phyloP scores from a whole-genome alignment of 2,888 invertebrate genomes.

The Xylota sylvarum region DNA sequence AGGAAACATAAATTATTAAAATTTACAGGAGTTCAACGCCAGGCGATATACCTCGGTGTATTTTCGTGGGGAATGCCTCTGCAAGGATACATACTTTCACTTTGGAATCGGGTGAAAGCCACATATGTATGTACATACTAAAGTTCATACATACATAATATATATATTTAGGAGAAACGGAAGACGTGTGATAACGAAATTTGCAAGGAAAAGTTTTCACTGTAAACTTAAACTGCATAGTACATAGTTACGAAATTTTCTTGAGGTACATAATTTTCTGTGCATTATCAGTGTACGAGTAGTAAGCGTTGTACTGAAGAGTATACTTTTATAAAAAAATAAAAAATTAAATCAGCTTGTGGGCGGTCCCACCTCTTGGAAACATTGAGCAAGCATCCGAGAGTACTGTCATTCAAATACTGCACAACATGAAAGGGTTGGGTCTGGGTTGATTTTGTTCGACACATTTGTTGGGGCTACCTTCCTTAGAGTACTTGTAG shows the following conservation, averaged over 20 bases:
- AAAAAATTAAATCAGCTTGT: no score
- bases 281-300: no score
- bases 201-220: background rate
- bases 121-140: background rate
- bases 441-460: no score
- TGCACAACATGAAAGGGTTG: no score
- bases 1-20: conserved; percentile 58
- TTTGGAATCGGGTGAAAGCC: background rate
- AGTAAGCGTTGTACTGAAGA: no score
- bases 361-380: no score
- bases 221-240: background rate
- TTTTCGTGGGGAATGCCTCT: conserved; percentile 1
- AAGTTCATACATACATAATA: background rate
- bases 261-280: no score
- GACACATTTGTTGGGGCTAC: no score
- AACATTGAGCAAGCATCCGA: no score
- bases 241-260: background rate
- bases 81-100: background rate
- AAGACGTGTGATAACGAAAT: background rate
- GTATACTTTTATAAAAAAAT: no score
- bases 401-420: no score
- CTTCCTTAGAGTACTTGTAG: no score
- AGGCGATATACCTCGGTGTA: background rate
- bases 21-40: conserved; percentile 35
- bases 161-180: background rate